Base-by-base conservation (phyloP, 2,113 vertebrate genomes). In the Erpornis zantholeuca region DNA sequence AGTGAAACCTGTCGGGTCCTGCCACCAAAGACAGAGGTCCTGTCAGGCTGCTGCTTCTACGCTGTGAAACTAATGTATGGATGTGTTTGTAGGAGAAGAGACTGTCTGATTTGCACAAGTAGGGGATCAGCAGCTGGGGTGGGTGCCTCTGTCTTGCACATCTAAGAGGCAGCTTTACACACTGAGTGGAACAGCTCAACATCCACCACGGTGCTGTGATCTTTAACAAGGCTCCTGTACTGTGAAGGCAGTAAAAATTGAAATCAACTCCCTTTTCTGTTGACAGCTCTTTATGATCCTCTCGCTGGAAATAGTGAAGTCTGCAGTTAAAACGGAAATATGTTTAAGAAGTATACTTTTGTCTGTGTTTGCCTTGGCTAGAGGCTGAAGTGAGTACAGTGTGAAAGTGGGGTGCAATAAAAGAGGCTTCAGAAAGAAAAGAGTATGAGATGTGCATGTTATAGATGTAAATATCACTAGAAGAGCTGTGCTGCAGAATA, bases 281-380 rank as follows among this genome's bases (percentile, higher is more conserved):
- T 94, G 59, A 96, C 68, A 96, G 80, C 79, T 95, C 75, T 95
- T 94, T 96, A 89, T 93, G 89, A 86, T 86, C 53, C 77, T 94
- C 64, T 93, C 79, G 17, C 93, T 96, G 91, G 94, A 97, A 97
- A 96, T 83, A 86, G 56, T 70, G 79, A 92, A 76, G 75, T 90
- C 82, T 95, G 82, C 85, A 89, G 77, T 92, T 93, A 96, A 94
- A 93, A 88, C 10, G 18, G 89, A 96, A 93, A 93, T 85, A 71
- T 82, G 45, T 86, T 93, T 53, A 78, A 95, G 93, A 42, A 94
- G 57, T 88, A 35, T 84, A 88, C 88, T 97, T 97, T 93, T 90
- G 87, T 95, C 96, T 91, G 40, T 97, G 80, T 97, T 97, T 97
- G 93, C 90, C 75, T 96, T 97, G 96, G 96, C 95, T 96, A n/a